These are phyloP conservation scores for Deroptyus accipitrinus DNA, from an alignment of 2,113 vertebrate species.

Conservation along the genomic window DNA sequence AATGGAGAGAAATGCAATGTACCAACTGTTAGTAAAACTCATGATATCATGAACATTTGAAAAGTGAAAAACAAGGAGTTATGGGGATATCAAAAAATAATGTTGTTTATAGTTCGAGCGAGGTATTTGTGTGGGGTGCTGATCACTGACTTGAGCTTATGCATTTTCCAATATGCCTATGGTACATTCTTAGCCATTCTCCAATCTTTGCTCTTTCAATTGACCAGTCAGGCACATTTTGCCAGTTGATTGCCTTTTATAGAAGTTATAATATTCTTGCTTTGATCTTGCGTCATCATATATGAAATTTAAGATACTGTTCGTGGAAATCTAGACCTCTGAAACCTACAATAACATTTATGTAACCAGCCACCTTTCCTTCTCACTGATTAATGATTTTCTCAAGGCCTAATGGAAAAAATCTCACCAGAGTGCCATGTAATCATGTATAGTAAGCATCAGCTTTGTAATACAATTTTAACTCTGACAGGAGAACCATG, in stretches of 20 bases:
- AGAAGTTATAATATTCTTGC: background rate
- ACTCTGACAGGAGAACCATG: rapidly evolving
- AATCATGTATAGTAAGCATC: background rate
- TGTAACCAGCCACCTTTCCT: background rate
- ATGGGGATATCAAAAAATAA: background rate
- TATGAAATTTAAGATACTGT: background rate
- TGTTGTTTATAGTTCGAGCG: background rate
- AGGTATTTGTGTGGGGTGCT: background rate
- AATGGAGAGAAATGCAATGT: background rate
- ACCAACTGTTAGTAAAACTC: background rate
- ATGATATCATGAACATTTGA: background rate
- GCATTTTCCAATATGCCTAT: background rate
- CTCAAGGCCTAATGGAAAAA: background rate
- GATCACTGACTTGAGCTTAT: background rate
- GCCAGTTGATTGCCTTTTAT: background rate
- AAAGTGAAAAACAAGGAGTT: background rate
- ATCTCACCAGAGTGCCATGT: background rate
- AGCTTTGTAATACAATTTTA: background rate
- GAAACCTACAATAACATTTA: background rate
- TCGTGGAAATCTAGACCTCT: background rate
- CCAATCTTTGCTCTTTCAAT: background rate
- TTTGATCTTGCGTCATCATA: background rate
- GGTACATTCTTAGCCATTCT: background rate
- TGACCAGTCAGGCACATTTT: background rate
- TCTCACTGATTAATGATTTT: background rate